phyloP scores from a whole-genome alignment of 2,888 invertebrate genomes.

The Flexamia atlantica region DNA sequence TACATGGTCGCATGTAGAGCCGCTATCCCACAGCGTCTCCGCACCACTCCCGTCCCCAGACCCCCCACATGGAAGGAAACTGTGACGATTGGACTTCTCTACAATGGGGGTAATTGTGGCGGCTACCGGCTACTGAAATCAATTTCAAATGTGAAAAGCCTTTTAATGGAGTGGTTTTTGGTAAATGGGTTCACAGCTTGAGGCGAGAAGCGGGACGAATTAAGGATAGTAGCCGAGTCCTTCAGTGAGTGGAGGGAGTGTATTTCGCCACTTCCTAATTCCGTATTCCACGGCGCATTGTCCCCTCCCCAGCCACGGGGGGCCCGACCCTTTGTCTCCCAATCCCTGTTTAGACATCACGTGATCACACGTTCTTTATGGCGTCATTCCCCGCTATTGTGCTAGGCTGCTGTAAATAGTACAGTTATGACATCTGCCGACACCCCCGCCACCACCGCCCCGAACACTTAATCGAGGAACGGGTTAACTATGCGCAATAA shows the following conservation, averaged over 20 bases:
- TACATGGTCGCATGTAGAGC: background rate
- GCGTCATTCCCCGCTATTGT: conserved; percentile 47
- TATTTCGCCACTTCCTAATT: conserved; percentile 48
- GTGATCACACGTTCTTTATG: conserved; percentile 56
- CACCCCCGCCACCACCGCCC: background rate
- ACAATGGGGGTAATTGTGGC: conserved; percentile 61
- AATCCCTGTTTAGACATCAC: conserved; percentile 57
- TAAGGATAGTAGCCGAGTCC: conserved; percentile 44
- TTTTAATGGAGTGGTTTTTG: conserved; percentile 51
- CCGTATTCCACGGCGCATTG: conserved; percentile 38
- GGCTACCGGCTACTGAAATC: conserved; percentile 45
- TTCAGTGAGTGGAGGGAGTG: conserved; percentile 31
- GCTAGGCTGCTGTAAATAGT: conserved; percentile 45
- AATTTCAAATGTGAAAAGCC: conserved; percentile 46
- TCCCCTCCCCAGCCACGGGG: conserved; percentile 1
- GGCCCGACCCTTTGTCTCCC: conserved; percentile 44
- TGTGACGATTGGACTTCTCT: conserved; percentile 54
- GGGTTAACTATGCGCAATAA: too few relatives aligned
- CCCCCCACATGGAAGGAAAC: conserved; percentile 24
- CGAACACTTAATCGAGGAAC: background rate
- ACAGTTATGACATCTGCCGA: conserved; percentile 53
- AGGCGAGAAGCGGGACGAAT: conserved; percentile 27
- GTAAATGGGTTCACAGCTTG: conserved; percentile 55
- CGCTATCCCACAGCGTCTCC: background rate
- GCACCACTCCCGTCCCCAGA: background rate